Percentiles rank a stretch among this genome's conserved stretches.
phyloP scores from a whole-genome alignment of 2,113 vertebrate genomes.

The Dolichallabes microphthalmus region DNA sequence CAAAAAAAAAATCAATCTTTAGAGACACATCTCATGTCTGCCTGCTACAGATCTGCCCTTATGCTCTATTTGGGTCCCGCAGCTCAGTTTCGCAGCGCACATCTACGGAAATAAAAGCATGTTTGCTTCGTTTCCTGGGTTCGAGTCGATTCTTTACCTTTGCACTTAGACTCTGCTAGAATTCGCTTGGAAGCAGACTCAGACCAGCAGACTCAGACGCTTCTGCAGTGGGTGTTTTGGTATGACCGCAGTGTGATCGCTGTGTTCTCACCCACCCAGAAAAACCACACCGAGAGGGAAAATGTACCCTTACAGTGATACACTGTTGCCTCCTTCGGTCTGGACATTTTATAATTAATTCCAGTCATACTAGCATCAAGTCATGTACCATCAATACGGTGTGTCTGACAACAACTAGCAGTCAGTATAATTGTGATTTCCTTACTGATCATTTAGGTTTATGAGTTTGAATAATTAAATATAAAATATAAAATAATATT shows the following conservation, averaged over 20 bases:
- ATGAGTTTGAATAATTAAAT: not conserved
- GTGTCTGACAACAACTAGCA: not conserved
- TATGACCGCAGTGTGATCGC: not conserved
- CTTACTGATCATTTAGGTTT: not conserved
- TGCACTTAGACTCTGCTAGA: not conserved
- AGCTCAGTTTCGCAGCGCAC: not conserved
- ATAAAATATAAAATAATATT: too few species aligned
- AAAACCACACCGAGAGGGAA: not conserved
- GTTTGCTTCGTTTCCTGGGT: not conserved
- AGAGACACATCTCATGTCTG: not conserved
- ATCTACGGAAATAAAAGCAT: not conserved
- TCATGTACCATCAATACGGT: not conserved
- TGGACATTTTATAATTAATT: not conserved
- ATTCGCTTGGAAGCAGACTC: not conserved
- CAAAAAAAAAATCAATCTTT: too few species aligned
- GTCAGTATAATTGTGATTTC: not conserved
- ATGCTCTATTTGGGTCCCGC: not conserved
- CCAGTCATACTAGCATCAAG: too few species aligned
- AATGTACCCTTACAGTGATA: not conserved
- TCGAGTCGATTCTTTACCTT: not conserved
- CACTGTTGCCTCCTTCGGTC: not conserved
- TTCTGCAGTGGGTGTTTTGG: not conserved
- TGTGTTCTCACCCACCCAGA: not conserved
- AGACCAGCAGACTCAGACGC: not conserved
- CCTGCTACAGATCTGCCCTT: not conserved